Base-by-base conservation (phyloP, 2,888 invertebrate genomes). In the Muscina levida region DNA sequence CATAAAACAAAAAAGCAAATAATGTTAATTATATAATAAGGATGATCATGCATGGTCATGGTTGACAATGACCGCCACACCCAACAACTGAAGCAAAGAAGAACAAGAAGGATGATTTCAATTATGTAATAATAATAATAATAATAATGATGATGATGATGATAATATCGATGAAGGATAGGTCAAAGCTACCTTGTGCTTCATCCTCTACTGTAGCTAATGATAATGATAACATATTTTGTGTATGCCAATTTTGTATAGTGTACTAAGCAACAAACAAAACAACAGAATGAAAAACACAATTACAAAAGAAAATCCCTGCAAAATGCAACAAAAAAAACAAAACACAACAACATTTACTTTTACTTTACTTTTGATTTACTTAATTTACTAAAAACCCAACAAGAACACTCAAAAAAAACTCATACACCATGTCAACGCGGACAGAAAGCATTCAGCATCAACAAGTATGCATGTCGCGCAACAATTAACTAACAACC, bases 201-300 rank as follows among this genome's bases (percentile, higher is more conserved):
- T 75, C 51, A 67, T 48, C 71, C 71, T 72, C 56, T 75, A 76
- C 62, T 81, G 42, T 81, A 77, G 81, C 72, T 72, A 77, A 77
- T 72, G 74, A 68, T 68, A 77, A 39, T 17, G 17, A 39, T 17
- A 68, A 70, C 26, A 72, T 81, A 81, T 81, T 77, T 75, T 77
- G 77, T 81, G 71, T 77, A 77, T 77, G 74, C 74, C 74, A 81
- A 77, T 56, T 68, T 75, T 81, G 68, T 77, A 81, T 77, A 75
- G 71, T 67, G 74, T 74, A 75, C 77, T 77, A 74, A 81, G 81
- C 67, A 72, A 19, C 67, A 42, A 72, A 48, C 53, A 70, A 56
- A 62, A 56, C 37, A 57, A 56, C 19, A 5, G 26, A 53, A 31
- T 3, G 17, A 39, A 48, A n/a, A n/a, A n/a, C n/a, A n/a, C n/a